A percentile compares a stretch with the other conserved stretches of the same genome.
Evolutionary conservation across 92 coral and sea anemone genomes (phyloP).

Genomic region (Heteractis magnifica): DNA sequence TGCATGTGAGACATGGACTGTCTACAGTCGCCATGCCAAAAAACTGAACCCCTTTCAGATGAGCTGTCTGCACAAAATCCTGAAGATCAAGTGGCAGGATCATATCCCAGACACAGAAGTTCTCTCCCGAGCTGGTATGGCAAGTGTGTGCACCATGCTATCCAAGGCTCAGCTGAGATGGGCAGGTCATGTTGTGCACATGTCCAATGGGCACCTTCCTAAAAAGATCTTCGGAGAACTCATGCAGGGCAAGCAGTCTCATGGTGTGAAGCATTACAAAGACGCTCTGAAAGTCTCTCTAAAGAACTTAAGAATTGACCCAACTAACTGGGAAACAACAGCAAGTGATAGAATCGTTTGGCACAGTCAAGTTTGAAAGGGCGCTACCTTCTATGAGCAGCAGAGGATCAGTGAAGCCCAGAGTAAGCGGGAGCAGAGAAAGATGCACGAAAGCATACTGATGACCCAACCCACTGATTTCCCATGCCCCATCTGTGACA

Average conservation of each 20-base stretch:
- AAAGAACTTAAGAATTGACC: neutral
- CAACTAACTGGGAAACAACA: too few relatives aligned
- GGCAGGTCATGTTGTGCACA: neutral
- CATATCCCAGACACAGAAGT: slow-evolving; percentile 12
- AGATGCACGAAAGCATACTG: too few relatives aligned
- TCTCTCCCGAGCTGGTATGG: neutral
- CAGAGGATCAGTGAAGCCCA: too few relatives aligned
- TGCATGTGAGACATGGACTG: slow-evolving; percentile 44
- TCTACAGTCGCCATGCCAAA: slow-evolving; percentile 40
- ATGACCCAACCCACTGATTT: too few relatives aligned
- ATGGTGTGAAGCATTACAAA: neutral
- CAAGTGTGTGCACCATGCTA: neutral
- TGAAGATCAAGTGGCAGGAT: slow-evolving; percentile 23
- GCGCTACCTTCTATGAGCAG: too few relatives aligned
- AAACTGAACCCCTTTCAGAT: slow-evolving; percentile 41
- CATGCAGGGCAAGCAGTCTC: neutral
- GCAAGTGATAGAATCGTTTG: too few relatives aligned
- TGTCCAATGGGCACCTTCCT: neutral
- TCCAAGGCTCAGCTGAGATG: neutral
- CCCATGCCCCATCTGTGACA: too few relatives aligned
- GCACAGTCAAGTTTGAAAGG: too few relatives aligned
- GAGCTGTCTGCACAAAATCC: slow-evolving; percentile 11
- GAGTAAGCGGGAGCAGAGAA: too few relatives aligned
- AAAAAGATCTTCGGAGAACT: neutral
- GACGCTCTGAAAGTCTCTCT: neutral